These are phyloP conservation scores for Takifugu flavidus DNA, from an alignment of 2,113 vertebrate genomes.

Conservation along the genomic window DNA sequence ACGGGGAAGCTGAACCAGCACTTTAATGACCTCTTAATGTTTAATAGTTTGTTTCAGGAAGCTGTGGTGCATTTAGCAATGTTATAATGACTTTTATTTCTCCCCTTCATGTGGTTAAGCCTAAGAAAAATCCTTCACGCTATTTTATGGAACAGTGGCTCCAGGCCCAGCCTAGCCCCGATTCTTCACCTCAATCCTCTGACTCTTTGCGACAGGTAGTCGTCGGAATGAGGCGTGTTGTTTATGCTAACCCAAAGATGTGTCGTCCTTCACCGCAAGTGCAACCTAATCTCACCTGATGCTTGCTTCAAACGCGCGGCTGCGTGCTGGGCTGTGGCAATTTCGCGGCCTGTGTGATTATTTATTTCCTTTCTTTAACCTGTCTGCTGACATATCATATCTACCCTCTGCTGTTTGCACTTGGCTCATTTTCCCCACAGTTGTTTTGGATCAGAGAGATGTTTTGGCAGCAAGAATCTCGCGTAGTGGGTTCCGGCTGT, in stretches of 20 bases:
- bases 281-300: neutral
- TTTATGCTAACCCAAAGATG: constrained; percentile 23
- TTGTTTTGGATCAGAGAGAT: too few species aligned
- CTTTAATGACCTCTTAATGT: too few species aligned
- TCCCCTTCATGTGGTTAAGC: constrained; percentile 76
- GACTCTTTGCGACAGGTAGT: constrained; percentile 89
- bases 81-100: constrained; percentile 17
- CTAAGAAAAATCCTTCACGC: constrained; percentile 65
- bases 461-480: too few species aligned
- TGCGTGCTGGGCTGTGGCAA: constrained; percentile 1
- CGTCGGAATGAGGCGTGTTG: constrained; percentile 10
- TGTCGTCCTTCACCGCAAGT: neutral
- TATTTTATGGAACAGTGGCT: constrained; percentile 90
- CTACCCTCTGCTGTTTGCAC: too few species aligned
- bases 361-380: neutral
- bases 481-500: too few species aligned
- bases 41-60: neutral
- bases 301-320: neutral
- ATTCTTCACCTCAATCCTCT: constrained; percentile 77
- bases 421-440: too few species aligned
- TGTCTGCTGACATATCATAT: constrained; percentile 6
- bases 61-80: neutral
- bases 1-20: neutral
- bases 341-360: neutral
- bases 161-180: constrained; percentile 67